phyloP scores from a whole-genome alignment of 2,888 invertebrate genomes.

The Drosophila anomalata region DNA sequence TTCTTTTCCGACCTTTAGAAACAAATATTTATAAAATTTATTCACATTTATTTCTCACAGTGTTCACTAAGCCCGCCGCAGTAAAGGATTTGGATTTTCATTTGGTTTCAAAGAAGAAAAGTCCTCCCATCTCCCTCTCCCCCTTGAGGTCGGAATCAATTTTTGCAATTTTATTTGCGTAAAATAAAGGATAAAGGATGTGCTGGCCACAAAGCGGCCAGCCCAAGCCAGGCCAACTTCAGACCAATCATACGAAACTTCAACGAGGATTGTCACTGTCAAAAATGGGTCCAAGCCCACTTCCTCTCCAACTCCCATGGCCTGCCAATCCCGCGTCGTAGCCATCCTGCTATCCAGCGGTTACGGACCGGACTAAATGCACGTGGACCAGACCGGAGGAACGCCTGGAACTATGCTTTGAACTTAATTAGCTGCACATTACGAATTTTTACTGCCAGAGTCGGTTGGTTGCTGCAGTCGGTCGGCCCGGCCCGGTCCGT shows the following conservation, averaged over 20 bases:
- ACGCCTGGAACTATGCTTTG: constrained; percentile 73
- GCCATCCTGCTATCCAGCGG: constrained; percentile 15
- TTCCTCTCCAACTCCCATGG: background rate
- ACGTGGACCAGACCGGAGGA: constrained; percentile 24
- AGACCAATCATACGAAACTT: constrained; percentile 38
- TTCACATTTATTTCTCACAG: background rate
- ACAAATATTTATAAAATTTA: background rate
- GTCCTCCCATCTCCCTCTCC: background rate
- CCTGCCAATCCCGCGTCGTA: background rate
- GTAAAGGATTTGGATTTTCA: constrained; percentile 15
- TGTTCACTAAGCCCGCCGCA: background rate
- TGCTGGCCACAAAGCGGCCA: constrained; percentile 36
- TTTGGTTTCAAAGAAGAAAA: constrained; percentile 17
- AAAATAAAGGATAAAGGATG: constrained; percentile 38
- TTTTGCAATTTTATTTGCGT: constrained; percentile 38
- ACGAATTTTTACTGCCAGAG: constrained; percentile 49
- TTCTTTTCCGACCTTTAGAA: too few relatives aligned
- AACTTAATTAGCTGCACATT: constrained; percentile 79
- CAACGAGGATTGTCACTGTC: constrained; percentile 36
- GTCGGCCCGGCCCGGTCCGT: constrained; percentile 21
- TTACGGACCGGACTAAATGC: constrained; percentile 22
- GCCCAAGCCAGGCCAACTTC: constrained; percentile 17
- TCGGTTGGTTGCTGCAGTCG: constrained; percentile 63
- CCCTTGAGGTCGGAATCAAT: constrained; percentile 28
- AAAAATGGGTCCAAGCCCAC: constrained; percentile 3